Evolutionary conservation across 2,888 invertebrate species (phyloP), one percentile per base, ranked within the genome.

Genomic region (Sarcophaga subvicina): DNA sequence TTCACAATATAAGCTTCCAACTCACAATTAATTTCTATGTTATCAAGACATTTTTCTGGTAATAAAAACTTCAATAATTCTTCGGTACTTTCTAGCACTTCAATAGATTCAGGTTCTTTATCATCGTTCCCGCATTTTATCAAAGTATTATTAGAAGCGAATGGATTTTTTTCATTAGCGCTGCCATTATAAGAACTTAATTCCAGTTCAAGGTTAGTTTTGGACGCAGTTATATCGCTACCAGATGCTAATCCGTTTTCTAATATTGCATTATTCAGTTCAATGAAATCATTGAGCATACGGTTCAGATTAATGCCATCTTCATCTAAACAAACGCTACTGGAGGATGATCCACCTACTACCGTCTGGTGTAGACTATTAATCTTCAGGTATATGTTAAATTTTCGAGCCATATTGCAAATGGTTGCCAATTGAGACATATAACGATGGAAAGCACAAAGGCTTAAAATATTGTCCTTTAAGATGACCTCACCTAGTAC

Each of bases 401-500:
- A 89, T 78, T 89, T 88, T 4, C 89, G 86, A 0, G 88, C 87
- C 71, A 88, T 76, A 67, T 88, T 88, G 14, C 79, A 49, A 0
- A 88, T 80, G n/a, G 81, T 73, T 8, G 79, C 72, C 62, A 89
- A n/a, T 59, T 88, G 88, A 4, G 88, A 80, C 89, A 89, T 88
- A 67, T 88, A 89, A 0, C 84, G 77, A 60, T 89, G 88, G 45
- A 88, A 89, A 1, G 88, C 86, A 62, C 88, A 71, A 0, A 88
- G 71, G 2, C 84, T 69, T 81, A 82, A 86, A 20, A 88, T 71
- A 25, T 64, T n/a, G 14, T 54, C 63, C 3, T 11, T 37, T 2
- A 37, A 45, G n/a, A 14, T 77, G 37, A 70, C 59, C 12, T 77
- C 63, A 49, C 22, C 63, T 3, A 80, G 45, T 11, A 86, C 6